These are phyloP conservation scores for Cactoblastis cactorum DNA, from an alignment of 2,888 invertebrate species.

Conservation along the genomic window DNA sequence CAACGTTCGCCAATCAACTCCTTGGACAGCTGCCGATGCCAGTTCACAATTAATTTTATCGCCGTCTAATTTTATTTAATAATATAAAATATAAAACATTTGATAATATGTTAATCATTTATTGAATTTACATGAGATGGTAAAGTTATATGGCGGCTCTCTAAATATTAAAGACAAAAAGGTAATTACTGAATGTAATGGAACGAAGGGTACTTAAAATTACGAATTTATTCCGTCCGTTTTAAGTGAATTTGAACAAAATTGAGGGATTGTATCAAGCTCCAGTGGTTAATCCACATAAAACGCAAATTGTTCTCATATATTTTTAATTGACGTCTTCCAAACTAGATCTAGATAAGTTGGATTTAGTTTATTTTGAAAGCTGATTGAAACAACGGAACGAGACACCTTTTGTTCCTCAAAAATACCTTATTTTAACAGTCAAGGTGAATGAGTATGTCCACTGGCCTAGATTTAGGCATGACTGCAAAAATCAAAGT, in stretches of 20 bases:
- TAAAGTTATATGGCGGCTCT: neutral
- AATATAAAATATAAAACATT: neutral
- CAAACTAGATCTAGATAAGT: conserved; percentile 58
- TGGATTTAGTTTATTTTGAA: conserved; percentile 30
- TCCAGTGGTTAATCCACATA: conserved; percentile 40
- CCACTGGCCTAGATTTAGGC: conserved; percentile 55
- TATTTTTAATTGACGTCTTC: conserved; percentile 60
- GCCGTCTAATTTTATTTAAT: neutral
- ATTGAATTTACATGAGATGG: neutral
- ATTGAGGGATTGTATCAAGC: conserved; percentile 17
- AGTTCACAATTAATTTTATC: conserved; percentile 76
- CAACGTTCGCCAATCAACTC: conserved; percentile 95
- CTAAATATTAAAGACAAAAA: conserved; percentile 7
- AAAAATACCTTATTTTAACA: conserved; percentile 74
- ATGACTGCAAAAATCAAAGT: conserved; percentile 81
- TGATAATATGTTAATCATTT: neutral
- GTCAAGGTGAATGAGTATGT: conserved; percentile 47
- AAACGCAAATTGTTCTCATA: conserved; percentile 31
- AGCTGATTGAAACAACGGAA: conserved; percentile 46
- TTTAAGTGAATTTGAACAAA: conserved; percentile 22
- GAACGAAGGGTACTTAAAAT: conserved; percentile 50
- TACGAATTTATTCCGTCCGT: conserved; percentile 73
- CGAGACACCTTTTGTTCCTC: conserved; percentile 50
- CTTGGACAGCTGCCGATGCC: conserved; percentile 84
- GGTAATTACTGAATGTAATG: conserved; percentile 21